Evolutionary conservation across 2,888 invertebrate genomes (phyloP), one percentile per base, ranked within the genome.

Genomic region (Hedychridium roseum): DNA sequence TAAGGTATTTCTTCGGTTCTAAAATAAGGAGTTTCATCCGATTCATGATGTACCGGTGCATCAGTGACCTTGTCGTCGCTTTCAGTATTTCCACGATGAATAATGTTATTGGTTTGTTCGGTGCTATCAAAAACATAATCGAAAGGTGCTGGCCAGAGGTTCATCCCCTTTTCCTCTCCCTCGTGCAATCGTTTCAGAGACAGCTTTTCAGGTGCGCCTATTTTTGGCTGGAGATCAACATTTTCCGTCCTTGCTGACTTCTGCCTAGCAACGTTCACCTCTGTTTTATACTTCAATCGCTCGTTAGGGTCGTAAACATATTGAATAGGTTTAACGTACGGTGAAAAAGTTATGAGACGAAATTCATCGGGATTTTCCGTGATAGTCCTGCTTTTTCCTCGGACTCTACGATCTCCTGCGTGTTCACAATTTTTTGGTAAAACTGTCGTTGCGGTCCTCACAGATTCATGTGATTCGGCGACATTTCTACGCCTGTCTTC

Each of bases 121-220:
- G 68, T 62, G 7, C 66, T 60, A 14, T 73, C 76, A 7, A 64
- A 65, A 1, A 60, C 57, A 6, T 67, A 67, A 31, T 77, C 75
- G 31, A 74, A 76, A 0, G 74, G 71, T 9, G 73, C 60, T 0
- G 76, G 76, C 66, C 76, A 74, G 3, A 60, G 43, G 32, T 59
- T 63, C 6, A 65, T 7, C 21, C 65, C 64, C 36, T 71, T 74
- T 11, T 38, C 32, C 35, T 72, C 68, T 5, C 66, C 62, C 20
- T 68, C 66, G 41, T 67, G 63, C 2, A 72, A 60, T n/a, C 50
- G 64, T 17, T 44, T 63, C 5, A 60, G 42, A 9, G 49, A 36
- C 11, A 57, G 26, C 15, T 52, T 60, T 23, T 58, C 49, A 9
- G 67, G 54, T 5, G 55, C 21, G 17, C 57, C 52, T n/a, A 54